A percentile compares a stretch with the other conserved stretches of the same genome.
phyloP scores from a whole-genome alignment of 2,113 vertebrate species.

The Beaufortia kweichowensis region DNA sequence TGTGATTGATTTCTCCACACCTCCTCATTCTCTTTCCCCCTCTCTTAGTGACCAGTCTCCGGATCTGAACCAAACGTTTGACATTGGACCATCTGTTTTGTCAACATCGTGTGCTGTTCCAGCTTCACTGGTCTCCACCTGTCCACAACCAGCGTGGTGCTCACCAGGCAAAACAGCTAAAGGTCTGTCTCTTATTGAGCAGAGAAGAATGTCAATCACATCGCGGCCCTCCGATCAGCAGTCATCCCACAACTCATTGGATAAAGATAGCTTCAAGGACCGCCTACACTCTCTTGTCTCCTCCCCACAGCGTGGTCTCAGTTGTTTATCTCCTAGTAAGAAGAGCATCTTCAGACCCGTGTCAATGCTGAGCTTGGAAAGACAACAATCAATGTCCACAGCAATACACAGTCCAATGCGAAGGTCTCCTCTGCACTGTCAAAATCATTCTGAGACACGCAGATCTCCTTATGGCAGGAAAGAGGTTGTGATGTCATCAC shows the following conservation, averaged over 20 bases:
- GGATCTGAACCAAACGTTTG: slow-evolving; percentile 47
- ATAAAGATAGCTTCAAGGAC: slow-evolving; percentile 5
- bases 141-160: neutral
- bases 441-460: neutral
- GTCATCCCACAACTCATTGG: neutral
- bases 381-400: slow-evolving; percentile 45
- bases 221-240: neutral
- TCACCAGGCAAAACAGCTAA: slow-evolving; percentile 11
- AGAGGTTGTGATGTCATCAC: neutral
- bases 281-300: neutral
- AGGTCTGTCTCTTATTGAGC: neutral
- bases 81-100: neutral
- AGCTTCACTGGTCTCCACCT: neutral
- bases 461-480: slow-evolving; percentile 29
- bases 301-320: neutral
- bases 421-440: neutral
- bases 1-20: slow-evolving; percentile 55
- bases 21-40: slow-evolving; percentile 26
- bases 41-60: slow-evolving; percentile 1
- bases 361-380: neutral
- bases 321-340: slow-evolving; percentile 42
- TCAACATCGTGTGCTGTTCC: slow-evolving; percentile 5
- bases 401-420: neutral
- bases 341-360: slow-evolving; percentile 56
- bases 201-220: neutral